These are phyloP conservation scores for Unio pictorum DNA, from an alignment of 2,888 invertebrate genomes.

Conservation along the genomic window DNA sequence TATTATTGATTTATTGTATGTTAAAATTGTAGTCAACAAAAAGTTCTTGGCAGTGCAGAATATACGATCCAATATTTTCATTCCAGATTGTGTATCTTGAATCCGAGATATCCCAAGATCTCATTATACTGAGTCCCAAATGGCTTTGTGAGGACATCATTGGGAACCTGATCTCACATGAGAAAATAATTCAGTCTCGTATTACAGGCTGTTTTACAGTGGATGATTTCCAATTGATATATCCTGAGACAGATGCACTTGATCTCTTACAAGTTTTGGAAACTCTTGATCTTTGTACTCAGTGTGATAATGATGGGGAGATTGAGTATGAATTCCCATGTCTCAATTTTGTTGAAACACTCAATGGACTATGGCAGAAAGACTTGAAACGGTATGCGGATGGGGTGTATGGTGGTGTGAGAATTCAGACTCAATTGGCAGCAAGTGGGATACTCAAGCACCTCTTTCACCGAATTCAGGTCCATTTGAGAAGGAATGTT, in stretches of 20 bases:
- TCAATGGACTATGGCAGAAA: constrained; percentile 80
- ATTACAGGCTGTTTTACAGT: constrained; percentile 80
- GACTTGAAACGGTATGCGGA: constrained; percentile 57
- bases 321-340: constrained; percentile 84
- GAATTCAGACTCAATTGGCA: constrained; percentile 73
- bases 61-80: background rate
- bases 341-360: constrained; percentile 78
- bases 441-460: constrained; percentile 78
- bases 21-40: too few species aligned
- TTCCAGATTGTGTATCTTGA: constrained; percentile 77
- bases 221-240: constrained; percentile 82
- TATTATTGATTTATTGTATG: background rate
- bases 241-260: constrained; percentile 80
- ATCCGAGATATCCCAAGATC: constrained; percentile 75
- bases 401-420: constrained; percentile 79
- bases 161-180: constrained; percentile 77
- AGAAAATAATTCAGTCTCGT: constrained; percentile 66
- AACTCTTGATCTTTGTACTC: constrained; percentile 80
- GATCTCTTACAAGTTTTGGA: constrained; percentile 80
- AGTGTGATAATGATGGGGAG: constrained; percentile 82
- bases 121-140: constrained; percentile 79
- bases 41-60: too few species aligned
- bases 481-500: constrained; percentile 75
- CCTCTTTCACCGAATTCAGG: constrained; percentile 81
- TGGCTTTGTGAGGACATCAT: constrained; percentile 81